Conservation (phyloP, 64 coral and sea anemone genomes). For the Montipora capricornis region DNA sequence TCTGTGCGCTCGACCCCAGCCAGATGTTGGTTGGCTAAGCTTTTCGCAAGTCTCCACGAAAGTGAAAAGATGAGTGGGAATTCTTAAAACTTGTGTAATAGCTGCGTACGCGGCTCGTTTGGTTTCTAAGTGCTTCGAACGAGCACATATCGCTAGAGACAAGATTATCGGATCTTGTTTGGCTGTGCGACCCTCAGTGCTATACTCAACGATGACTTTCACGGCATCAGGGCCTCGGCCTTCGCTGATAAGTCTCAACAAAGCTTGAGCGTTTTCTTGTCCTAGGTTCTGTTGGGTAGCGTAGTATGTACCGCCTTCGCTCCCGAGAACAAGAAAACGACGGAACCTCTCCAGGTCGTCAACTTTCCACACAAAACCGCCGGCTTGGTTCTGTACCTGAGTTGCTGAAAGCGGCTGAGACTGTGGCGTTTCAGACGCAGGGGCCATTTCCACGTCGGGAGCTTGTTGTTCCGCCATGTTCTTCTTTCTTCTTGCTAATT, state of each 20-base stretch:
- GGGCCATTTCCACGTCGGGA: constrained; percentile 29
- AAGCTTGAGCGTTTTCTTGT: constrained; percentile 76
- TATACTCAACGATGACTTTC: constrained; percentile 76
- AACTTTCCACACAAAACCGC: constrained; percentile 73
- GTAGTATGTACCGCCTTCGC: constrained; percentile 86
- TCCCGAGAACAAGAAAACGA: constrained; percentile 89
- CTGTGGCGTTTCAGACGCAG: constrained; percentile 42
- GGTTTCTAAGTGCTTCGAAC: constrained; percentile 57
- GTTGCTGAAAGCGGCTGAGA: constrained; percentile 33
- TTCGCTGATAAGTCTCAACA: constrained; percentile 67
- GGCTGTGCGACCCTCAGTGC: constrained; percentile 76
- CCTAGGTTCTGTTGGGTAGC: constrained; percentile 53
- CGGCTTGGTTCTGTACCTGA: constrained; percentile 81
- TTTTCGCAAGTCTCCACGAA: constrained; percentile 82
- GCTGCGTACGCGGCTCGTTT: constrained; percentile 76
- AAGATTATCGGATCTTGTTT: constrained; percentile 92
- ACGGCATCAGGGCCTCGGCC: constrained; percentile 79
- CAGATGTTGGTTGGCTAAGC: constrained; percentile 68
- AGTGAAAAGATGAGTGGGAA: constrained; percentile 90
- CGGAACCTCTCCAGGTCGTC: constrained; percentile 80
- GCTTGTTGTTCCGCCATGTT: constrained; percentile 64
- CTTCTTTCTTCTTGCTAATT: neutral
- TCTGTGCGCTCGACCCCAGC: constrained; percentile 90
- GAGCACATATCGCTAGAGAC: constrained; percentile 82
- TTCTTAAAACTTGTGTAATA: constrained; percentile 70